Base-by-base conservation (phyloP, 2,797 vertebrate genomes). In the Masticophis lateralis region DNA sequence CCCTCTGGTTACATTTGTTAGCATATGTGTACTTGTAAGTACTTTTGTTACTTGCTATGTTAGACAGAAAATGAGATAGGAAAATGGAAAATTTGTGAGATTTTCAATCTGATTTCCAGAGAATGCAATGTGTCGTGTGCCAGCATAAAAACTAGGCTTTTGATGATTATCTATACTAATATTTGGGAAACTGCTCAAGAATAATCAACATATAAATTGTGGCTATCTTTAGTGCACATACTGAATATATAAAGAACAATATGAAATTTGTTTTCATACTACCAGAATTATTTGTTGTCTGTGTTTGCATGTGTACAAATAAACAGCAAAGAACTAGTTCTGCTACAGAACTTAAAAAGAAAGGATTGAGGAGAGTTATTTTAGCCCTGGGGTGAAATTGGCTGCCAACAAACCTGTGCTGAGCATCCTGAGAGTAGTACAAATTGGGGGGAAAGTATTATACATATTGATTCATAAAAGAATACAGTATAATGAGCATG, bases 201-300 rank as follows among this genome's bases (percentile, higher is more conserved):
- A 37, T 86, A 94, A 59, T 61, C 22, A 91, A 91, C 86, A 93
- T 32, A 51, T 27, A 10, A 93, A 93, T 87, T 86, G 22, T 5
- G 83, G 10, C 37, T 89, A 16, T 6, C 8, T 93, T 2, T 43
- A n/a, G 0, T 86, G 16, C 57, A 3, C 28, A 32, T 91, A 60
- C 66, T 9, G 83, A 74, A 13, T 79, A 74, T 92, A 93, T 47
- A 93, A 94, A 86, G 89, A 95, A 90, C 57, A 18, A 28, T 27
- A 93, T 25, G 57, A 91, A 91, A 90, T 66, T 53, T 27, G 74
- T 1, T 51, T n/a, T 0, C 87, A 32, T 89, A 28, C n/a, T 87
- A 59, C 63, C 1, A 37, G 2, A 37, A 22, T 32, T 74, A 83
- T 47, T 83, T 47, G 37, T 83, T 47, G 20, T 83, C 37, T 25